A percentile compares a stretch with the other conserved stretches of the same genome.
These are phyloP conservation scores for Psilopogon haemacephalus DNA, from an alignment of 2,113 vertebrate genomes.

Conservation along the genomic window DNA sequence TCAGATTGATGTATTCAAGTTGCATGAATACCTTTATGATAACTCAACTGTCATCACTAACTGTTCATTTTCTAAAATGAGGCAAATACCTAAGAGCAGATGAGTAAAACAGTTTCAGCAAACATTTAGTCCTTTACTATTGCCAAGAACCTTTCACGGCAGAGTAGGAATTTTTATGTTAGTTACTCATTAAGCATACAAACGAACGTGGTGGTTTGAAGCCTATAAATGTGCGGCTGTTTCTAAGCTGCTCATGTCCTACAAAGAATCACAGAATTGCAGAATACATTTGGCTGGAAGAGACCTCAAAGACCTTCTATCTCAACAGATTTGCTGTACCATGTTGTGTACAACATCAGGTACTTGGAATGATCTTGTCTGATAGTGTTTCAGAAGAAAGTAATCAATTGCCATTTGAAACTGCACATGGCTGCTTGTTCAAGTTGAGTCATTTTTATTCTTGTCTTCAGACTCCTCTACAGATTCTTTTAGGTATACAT, in stretches of 20 bases:
- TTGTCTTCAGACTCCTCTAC: background rate
- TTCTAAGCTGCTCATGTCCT: background rate
- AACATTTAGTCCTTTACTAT: background rate
- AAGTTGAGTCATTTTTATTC: background rate
- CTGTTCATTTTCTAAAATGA: background rate
- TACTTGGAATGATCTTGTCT: background rate
- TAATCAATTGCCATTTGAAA: background rate
- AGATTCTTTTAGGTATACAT: background rate
- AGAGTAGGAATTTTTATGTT: background rate
- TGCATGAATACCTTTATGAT: background rate
- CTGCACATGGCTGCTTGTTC: background rate
- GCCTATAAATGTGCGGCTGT: background rate
- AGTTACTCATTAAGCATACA: background rate
- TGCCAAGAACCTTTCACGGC: background rate
- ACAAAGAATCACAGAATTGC: background rate
- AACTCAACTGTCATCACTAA: background rate
- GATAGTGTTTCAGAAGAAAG: background rate
- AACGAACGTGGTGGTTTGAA: background rate
- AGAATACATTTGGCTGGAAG: no score
- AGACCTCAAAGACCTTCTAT: background rate
- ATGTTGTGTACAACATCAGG: background rate
- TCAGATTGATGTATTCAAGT: background rate
- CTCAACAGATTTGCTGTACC: background rate
- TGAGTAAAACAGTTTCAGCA: background rate
- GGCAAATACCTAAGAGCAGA: background rate